Percentiles rank a stretch among this genome's conserved stretches.
phyloP scores from a whole-genome alignment of 2,113 vertebrate species.

The Hemiscyllium ocellatum region DNA sequence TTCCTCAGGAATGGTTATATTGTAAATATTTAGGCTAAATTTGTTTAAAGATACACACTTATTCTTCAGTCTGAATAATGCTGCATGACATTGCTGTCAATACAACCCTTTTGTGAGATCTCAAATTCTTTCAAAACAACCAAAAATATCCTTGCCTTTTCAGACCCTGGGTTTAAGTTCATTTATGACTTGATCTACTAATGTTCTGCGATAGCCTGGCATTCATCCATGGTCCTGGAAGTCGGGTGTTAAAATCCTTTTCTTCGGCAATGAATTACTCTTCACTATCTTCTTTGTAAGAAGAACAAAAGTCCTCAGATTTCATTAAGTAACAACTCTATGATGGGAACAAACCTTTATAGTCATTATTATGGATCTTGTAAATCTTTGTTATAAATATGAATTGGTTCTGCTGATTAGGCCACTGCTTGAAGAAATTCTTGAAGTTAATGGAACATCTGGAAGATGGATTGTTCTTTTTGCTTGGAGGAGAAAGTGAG shows the following conservation, averaged over 20 bases:
- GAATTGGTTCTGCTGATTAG: not conserved
- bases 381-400: not conserved
- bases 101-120: constrained; percentile 11
- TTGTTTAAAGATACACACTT: not conserved
- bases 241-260: not conserved
- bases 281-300: not conserved
- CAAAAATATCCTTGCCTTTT: not conserved
- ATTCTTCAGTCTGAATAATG: not conserved
- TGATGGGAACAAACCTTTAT: not conserved
- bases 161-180: not conserved
- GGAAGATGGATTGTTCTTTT: not conserved
- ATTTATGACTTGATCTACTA: not conserved
- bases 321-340: not conserved
- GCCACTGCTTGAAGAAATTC: not conserved
- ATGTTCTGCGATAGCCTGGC: not conserved
- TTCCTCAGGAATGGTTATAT: not conserved
- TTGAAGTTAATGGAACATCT: not conserved
- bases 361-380: not conserved
- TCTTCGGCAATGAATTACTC: not conserved
- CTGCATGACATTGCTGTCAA: not conserved
- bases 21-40: not conserved
- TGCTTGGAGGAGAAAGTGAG: too few relatives aligned
- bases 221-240: not conserved
- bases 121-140: not conserved
- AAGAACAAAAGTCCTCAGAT: not conserved